A percentile compares a stretch with the other conserved stretches of the same genome.
Conservation (phyloP, 2,113 vertebrate species). For the Calcarius ornatus region DNA sequence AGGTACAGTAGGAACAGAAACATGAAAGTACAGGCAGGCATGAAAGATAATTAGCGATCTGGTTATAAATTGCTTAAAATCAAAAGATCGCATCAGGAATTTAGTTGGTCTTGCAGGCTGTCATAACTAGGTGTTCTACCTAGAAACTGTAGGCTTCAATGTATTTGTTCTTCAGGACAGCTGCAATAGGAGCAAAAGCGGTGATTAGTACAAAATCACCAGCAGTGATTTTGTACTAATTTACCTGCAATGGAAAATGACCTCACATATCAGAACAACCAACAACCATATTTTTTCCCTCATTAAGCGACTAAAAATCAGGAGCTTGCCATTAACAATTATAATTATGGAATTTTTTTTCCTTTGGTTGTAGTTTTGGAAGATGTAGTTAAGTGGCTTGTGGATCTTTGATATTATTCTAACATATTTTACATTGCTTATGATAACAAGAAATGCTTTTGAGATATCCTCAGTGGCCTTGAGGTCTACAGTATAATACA, state of each 20-base stretch:
- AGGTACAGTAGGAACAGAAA: neutral
- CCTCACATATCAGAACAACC: neutral
- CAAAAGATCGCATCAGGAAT: neutral
- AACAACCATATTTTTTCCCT: neutral
- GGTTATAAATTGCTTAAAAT: neutral
- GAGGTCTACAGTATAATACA: neutral
- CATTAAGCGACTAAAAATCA: neutral
- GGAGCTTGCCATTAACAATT: neutral
- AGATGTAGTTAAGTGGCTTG: neutral
- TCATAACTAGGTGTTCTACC: neutral
- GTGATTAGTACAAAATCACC: too few relatives aligned
- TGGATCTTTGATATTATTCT: neutral
- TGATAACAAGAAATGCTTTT: neutral
- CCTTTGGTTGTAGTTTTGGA: neutral
- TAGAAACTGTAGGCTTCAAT: neutral
- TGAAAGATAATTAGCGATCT: neutral
- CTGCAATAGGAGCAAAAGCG: neutral
- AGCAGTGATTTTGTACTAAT: neutral
- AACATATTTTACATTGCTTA: neutral
- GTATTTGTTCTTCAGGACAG: neutral
- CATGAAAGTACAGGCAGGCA: neutral
- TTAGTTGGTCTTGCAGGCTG: neutral
- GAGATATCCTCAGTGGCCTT: neutral
- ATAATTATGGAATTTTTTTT: neutral
- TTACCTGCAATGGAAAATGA: neutral